phyloP scores from a whole-genome alignment of 2,888 invertebrate species.

The Panzeria rudis region DNA sequence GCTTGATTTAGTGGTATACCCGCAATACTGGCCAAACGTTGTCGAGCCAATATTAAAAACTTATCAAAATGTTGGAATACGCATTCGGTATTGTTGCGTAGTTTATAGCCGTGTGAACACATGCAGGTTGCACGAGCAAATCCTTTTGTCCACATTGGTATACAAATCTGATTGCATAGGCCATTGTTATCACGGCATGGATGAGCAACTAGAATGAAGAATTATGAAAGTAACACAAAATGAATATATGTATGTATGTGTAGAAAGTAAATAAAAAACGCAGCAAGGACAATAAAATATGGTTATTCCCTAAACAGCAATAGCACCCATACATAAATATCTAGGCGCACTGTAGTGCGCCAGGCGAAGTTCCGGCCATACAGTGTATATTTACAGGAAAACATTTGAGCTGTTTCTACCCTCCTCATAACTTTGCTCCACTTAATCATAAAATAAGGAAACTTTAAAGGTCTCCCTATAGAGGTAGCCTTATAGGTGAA shows the following conservation, averaged over 20 bases:
- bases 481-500: too few relatives aligned
- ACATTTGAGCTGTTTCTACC: too few relatives aligned
- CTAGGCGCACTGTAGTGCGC: too few relatives aligned
- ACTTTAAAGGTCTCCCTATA: too few relatives aligned
- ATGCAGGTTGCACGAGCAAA: conserved; percentile 87
- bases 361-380: too few relatives aligned
- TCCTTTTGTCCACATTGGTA: conserved; percentile 86
- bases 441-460: too few relatives aligned
- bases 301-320: not conserved
- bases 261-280: not conserved
- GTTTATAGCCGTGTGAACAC: conserved; percentile 89
- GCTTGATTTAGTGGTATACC: conserved; percentile 85
- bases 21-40: conserved; percentile 89
- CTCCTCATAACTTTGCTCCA: too few relatives aligned
- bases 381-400: too few relatives aligned
- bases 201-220: conserved; percentile 85
- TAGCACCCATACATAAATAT: too few relatives aligned
- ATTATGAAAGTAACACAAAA: conserved; percentile 1
- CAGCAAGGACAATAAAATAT: not conserved
- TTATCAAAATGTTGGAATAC: conserved; percentile 85
- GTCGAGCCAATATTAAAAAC: conserved; percentile 88
- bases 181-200: conserved; percentile 88
- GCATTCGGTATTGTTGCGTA: conserved; percentile 86
- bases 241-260: not conserved
- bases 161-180: conserved; percentile 91